phyloP scores from a whole-genome alignment of 2,113 vertebrate genomes.

The Silurus glanis region DNA sequence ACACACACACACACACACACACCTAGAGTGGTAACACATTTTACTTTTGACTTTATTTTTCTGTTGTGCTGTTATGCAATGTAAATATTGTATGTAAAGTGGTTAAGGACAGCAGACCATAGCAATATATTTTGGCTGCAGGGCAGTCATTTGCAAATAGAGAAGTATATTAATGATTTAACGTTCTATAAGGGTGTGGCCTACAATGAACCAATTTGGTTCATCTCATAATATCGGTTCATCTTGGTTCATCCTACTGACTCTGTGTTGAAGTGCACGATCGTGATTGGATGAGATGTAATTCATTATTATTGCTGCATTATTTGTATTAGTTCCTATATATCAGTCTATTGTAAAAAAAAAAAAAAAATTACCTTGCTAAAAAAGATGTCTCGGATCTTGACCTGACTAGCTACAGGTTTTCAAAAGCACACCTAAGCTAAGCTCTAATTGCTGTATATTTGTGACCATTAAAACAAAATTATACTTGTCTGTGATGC shows the following conservation, averaged over 20 bases:
- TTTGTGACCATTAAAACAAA: neutral
- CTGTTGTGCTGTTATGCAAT: slow-evolving; percentile 29
- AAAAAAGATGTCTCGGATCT: neutral
- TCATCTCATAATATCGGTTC: neutral
- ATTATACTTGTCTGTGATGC: neutral
- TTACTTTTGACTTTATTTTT: neutral
- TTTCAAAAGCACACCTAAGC: neutral
- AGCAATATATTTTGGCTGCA: slow-evolving; percentile 39
- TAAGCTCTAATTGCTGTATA: neutral
- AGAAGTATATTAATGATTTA: neutral
- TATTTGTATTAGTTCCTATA: neutral
- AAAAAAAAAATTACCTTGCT: neutral
- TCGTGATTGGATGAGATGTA: neutral
- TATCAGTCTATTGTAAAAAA: neutral
- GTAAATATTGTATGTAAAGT: slow-evolving; percentile 15
- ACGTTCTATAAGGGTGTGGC: neutral
- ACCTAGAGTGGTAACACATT: neutral
- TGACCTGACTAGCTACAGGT: neutral
- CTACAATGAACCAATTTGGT: neutral
- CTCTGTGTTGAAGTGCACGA: neutral
- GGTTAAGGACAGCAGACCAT: neutral
- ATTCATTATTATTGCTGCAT: no score
- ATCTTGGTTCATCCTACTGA: neutral
- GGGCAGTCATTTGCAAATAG: slow-evolving; percentile 38
- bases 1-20: neutral